phyloP scores from a whole-genome alignment of 2,113 vertebrate genomes.

The Lycocorax pyrrhopterus region DNA sequence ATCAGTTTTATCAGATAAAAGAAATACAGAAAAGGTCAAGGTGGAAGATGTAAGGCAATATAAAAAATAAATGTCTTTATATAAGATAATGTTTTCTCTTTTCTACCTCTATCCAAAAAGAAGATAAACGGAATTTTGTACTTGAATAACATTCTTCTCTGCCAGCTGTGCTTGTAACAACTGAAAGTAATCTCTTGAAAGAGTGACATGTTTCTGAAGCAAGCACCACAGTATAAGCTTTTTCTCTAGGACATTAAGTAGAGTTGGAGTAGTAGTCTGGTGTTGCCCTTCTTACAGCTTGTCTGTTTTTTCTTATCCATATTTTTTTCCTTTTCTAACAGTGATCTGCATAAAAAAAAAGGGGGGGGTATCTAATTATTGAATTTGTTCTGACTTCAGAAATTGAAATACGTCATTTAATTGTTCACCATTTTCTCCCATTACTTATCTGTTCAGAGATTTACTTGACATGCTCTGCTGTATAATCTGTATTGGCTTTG shows the following conservation, averaged over 20 bases:
- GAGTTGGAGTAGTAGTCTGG: background rate
- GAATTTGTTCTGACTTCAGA: background rate
- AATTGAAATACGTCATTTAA: background rate
- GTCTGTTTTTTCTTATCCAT: fast-evolving
- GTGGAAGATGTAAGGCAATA: background rate
- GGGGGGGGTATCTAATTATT: background rate
- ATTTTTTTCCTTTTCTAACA: background rate
- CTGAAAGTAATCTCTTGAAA: background rate
- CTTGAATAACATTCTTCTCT: background rate
- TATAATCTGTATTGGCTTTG: background rate
- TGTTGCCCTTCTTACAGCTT: background rate
- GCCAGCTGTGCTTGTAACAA: background rate
- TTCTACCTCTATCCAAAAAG: background rate
- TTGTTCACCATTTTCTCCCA: background rate
- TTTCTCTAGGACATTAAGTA: background rate
- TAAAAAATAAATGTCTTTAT: background rate
- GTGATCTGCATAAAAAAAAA: background rate
- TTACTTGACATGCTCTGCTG: background rate
- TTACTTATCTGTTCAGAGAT: background rate
- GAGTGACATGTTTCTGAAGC: background rate
- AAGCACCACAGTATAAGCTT: background rate
- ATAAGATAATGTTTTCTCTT: background rate
- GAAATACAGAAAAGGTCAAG: background rate
- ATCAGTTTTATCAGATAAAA: background rate
- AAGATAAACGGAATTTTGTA: background rate